Percentiles rank a stretch among this genome's conserved stretches.
Evolutionary conservation across 2,113 vertebrate species (phyloP).

Genomic region (Atlantisia rogersi): DNA sequence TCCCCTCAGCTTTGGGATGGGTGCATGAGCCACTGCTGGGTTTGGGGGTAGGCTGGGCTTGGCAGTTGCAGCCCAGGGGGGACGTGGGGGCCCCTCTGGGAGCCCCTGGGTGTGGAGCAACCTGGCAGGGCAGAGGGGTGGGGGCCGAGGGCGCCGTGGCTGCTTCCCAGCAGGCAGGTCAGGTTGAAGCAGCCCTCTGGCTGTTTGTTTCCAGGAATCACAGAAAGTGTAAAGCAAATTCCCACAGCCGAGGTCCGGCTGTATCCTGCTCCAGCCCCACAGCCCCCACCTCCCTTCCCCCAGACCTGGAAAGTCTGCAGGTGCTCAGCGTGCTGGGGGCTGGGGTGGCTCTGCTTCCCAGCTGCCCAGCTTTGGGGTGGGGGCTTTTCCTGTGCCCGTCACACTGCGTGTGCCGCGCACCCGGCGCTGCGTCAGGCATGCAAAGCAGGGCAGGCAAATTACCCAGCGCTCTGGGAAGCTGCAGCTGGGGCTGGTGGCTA

Average conservation of each 20-base stretch:
- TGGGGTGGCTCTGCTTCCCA: neutral
- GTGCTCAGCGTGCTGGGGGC: rapidly evolving
- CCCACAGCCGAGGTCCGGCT: neutral
- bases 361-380: neutral
- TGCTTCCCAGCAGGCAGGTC: conserved; percentile 41
- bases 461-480: neutral
- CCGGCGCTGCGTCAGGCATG: neutral
- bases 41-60: neutral
- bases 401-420: rapidly evolving
- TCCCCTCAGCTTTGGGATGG: rapidly evolving
- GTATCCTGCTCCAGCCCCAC: neutral
- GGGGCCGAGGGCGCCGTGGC: neutral
- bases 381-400: neutral
- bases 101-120: neutral
- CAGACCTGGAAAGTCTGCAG: neutral
- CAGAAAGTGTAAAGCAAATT: neutral
- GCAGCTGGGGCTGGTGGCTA: neutral
- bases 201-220: conserved; percentile 56
- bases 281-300: neutral
- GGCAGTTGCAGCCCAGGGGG: rapidly evolving
- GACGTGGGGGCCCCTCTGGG: neutral
- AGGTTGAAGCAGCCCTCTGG: conserved; percentile 7
- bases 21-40: neutral
- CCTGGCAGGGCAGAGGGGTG: neutral
- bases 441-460: conserved; percentile 1